phyloP scores from a whole-genome alignment of 2,113 vertebrate species.

The Mormyrus lacerda region DNA sequence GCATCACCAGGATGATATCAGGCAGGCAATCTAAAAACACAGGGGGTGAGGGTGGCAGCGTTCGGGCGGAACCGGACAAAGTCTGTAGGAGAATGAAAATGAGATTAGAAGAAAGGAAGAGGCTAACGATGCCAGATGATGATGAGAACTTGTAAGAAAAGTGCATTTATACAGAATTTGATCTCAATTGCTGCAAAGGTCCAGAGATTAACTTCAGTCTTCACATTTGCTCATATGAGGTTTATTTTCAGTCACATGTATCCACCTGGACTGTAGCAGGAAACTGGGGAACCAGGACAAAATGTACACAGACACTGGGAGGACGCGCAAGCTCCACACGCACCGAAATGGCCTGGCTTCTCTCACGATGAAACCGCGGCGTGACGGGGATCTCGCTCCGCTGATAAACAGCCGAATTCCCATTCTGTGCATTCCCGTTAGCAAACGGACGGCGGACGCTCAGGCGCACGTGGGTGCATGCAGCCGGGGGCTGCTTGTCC shows the following conservation, averaged over 20 bases:
- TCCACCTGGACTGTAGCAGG: neutral
- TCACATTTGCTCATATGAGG: neutral
- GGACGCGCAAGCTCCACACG: neutral
- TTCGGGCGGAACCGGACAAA: conserved; percentile 47
- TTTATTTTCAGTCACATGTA: neutral
- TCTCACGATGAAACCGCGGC: neutral
- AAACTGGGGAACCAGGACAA: neutral
- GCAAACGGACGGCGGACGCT: neutral
- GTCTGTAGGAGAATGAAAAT: conserved; percentile 28
- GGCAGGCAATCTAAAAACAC: conserved; percentile 59
- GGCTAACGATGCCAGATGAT: neutral
- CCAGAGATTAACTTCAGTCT: neutral
- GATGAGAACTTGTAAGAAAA: neutral
- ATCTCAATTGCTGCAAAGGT: neutral
- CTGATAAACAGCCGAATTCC: neutral
- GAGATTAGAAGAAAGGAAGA: neutral
- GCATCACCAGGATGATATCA: conserved; percentile 54
- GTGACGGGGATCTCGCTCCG: neutral
- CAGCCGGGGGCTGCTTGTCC: neutral
- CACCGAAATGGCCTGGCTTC: neutral
- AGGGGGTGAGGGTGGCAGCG: conserved; percentile 33
- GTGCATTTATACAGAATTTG: neutral
- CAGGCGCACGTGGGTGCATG: neutral
- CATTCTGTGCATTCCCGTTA: neutral
- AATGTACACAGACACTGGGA: neutral